phyloP scores from a whole-genome alignment of 2,113 vertebrate genomes.

The Notothenia coriiceps region DNA sequence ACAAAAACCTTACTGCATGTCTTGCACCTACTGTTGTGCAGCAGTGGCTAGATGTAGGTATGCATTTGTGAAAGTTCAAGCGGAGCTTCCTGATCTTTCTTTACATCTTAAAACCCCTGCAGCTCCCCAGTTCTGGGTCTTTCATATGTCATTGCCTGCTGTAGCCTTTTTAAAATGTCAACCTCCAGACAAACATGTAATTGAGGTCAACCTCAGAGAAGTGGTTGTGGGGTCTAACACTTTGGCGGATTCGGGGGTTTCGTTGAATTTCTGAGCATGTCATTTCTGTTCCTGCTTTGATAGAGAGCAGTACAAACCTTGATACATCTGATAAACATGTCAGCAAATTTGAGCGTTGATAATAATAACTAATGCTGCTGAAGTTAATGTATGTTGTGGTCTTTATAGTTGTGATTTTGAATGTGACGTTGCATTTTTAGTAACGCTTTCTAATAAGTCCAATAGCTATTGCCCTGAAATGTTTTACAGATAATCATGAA shows the following conservation, averaged over 20 bases:
- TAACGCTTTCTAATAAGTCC: background rate
- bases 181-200: constrained; percentile 64
- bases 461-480: background rate
- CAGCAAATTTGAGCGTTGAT: constrained; percentile 8
- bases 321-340: constrained; percentile 28
- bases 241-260: constrained; percentile 9
- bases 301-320: constrained; percentile 18
- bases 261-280: constrained; percentile 25
- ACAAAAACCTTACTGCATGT: background rate
- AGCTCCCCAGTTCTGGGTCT: constrained; percentile 8
- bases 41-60: background rate
- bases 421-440: background rate
- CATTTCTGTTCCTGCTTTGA: constrained; percentile 48
- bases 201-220: constrained; percentile 64
- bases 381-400: background rate
- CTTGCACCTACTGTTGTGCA: background rate
- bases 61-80: constrained; percentile 47
- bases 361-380: constrained; percentile 6
- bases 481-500: background rate
- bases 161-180: constrained; percentile 77
- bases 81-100: constrained; percentile 42
- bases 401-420: background rate
- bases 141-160: constrained; percentile 58
- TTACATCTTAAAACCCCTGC: constrained; percentile 42
- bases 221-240: constrained; percentile 35